Conservation (phyloP, 1,140 invertebrate species). For the Macrocentrus cingulum region DNA sequence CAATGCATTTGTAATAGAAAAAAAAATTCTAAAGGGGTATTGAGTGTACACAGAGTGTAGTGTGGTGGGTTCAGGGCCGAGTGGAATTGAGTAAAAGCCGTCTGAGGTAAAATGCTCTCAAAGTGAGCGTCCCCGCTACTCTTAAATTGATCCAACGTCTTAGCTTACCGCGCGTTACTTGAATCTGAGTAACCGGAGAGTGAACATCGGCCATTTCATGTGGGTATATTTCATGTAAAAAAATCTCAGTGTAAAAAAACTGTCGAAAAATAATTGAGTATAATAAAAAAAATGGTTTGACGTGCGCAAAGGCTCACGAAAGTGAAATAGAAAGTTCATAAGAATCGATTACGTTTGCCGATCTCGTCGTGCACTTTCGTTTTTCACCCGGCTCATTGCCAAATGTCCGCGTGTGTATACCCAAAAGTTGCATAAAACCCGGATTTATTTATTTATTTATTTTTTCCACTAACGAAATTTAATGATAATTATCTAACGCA, state of each 20-base stretch:
- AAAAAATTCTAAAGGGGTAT: conserved; percentile 6
- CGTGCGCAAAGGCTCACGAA: conserved; percentile 4
- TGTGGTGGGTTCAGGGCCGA: conserved; percentile 20
- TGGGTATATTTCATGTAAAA: too few species aligned
- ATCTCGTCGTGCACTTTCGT: conserved; percentile 23
- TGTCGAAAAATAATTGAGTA: too few species aligned
- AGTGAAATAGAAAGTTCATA: conserved; percentile 28
- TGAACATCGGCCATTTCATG: conserved; percentile 29
- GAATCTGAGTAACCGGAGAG: conserved; percentile 33
- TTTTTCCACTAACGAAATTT: too few species aligned
- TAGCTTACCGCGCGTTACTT: conserved; percentile 42
- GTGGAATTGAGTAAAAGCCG: conserved; percentile 19
- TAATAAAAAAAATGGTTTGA: too few species aligned
- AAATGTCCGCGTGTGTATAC: conserved; percentile 11
- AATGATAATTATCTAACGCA: too few species aligned
- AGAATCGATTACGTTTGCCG: conserved; percentile 22
- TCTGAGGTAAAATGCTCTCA: neutral
- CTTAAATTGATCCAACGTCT: conserved; percentile 42
- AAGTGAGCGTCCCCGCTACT: conserved; percentile 28
- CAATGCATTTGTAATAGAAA: neutral
- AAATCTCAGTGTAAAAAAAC: too few species aligned
- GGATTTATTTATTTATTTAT: too few species aligned
- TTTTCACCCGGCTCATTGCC: conserved; percentile 19
- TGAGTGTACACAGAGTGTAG: too few species aligned
- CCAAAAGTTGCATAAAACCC: too few species aligned